These are phyloP conservation scores for Diorhabda carinulata DNA, from an alignment of 1,140 invertebrate genomes.

Conservation along the genomic window DNA sequence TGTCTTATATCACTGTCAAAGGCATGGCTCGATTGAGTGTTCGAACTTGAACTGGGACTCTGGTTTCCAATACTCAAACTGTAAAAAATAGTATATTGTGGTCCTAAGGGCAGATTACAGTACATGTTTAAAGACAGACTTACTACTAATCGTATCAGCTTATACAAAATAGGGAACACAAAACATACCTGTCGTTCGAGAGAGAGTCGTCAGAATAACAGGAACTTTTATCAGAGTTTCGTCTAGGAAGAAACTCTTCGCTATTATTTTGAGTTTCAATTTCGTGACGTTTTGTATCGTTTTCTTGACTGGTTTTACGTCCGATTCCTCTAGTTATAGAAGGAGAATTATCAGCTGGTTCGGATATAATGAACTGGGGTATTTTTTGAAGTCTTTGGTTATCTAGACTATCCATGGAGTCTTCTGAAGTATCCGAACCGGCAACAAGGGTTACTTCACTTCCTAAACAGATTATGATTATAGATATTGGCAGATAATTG, in stretches of 20 bases:
- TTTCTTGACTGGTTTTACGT: slow-evolving; percentile 59
- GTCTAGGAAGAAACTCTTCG: slow-evolving; percentile 42
- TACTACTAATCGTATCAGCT: too few species aligned
- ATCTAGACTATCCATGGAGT: slow-evolving; percentile 59
- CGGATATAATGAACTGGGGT: slow-evolving; percentile 50
- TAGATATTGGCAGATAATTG: not conserved
- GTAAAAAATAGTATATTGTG: not conserved
- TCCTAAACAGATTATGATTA: slow-evolving; percentile 26
- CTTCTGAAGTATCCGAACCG: slow-evolving; percentile 58
- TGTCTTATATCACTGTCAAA: slow-evolving; percentile 34
- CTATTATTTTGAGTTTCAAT: slow-evolving; percentile 20
- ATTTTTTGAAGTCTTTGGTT: slow-evolving; percentile 47
- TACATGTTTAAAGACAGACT: too few species aligned
- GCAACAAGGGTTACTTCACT: slow-evolving; percentile 74
- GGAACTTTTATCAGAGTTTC: slow-evolving; percentile 56
- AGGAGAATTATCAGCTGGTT: slow-evolving; percentile 68
- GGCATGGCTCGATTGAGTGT: slow-evolving; percentile 42
- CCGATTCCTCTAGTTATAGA: slow-evolving; percentile 78
- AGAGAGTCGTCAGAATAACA: slow-evolving; percentile 65
- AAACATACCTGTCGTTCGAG: slow-evolving; percentile 53
- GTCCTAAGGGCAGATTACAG: too few species aligned
- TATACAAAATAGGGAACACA: too few species aligned
- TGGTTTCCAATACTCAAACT: slow-evolving; percentile 43
- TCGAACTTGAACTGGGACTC: slow-evolving; percentile 42
- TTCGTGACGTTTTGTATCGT: slow-evolving; percentile 29